These are phyloP conservation scores for Pediacus dermestoides DNA, from an alignment of 2,888 invertebrate species.

Conservation along the genomic window DNA sequence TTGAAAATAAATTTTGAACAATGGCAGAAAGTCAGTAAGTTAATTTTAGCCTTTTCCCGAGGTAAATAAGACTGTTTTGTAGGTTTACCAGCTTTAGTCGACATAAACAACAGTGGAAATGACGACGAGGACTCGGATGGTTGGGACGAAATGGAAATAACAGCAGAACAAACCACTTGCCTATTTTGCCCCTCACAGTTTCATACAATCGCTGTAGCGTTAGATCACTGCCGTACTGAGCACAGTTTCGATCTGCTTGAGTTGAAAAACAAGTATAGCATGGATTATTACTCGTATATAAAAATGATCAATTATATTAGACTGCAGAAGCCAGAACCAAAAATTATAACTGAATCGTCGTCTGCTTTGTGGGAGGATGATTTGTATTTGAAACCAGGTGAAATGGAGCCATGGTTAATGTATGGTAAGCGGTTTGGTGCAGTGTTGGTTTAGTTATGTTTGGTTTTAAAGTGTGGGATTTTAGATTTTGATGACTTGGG, in stretches of 20 bases:
- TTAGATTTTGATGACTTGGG: slow-evolving; percentile 54
- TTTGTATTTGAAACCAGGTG: slow-evolving; percentile 71
- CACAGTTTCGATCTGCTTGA: slow-evolving; percentile 65
- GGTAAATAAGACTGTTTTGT: no score
- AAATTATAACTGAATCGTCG: slow-evolving; percentile 52
- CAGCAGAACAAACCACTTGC: slow-evolving; percentile 55
- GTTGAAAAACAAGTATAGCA: slow-evolving; percentile 65
- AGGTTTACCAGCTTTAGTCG: no score
- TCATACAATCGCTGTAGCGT: slow-evolving; percentile 60
- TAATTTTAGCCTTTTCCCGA: no score
- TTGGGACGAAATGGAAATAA: slow-evolving; percentile 57
- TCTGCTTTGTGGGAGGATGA: slow-evolving; percentile 69
- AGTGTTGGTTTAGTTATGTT: no score
- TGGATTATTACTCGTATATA: slow-evolving; percentile 80
- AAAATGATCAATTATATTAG: slow-evolving; percentile 80
- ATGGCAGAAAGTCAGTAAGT: no score
- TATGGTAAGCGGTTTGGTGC: slow-evolving; percentile 69
- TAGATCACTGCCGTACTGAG: slow-evolving; percentile 61
- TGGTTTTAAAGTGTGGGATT: slow-evolving; percentile 12
- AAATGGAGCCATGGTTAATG: slow-evolving; percentile 79
- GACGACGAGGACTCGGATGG: slow-evolving; percentile 51
- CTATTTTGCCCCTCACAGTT: slow-evolving; percentile 68
- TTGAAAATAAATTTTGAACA: no score
- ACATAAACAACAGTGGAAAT: no score
- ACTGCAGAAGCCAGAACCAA: slow-evolving; percentile 57